Evolutionary conservation across 1,140 invertebrate species (phyloP).

Genomic region (Leptopilina boulardi): DNA sequence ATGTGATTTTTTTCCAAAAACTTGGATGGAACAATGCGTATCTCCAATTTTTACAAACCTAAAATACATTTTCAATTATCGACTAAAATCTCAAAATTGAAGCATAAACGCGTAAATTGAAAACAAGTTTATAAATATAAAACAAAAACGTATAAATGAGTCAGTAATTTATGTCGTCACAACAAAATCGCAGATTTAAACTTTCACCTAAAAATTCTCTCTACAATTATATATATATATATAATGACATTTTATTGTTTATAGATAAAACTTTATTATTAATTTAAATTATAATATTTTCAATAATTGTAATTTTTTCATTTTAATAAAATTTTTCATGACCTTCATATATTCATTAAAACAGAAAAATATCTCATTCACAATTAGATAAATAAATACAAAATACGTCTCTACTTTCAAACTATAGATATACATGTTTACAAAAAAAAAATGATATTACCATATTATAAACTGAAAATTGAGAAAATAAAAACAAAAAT

Average conservation of each 20-base stretch:
- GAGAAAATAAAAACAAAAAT: slow-evolving; percentile 1
- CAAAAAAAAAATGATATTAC: background rate
- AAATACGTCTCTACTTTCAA: background rate
- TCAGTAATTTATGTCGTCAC: slow-evolving; percentile 39
- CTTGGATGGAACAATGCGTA: slow-evolving; percentile 79
- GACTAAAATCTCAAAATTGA: slow-evolving; percentile 4
- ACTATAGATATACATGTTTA: background rate
- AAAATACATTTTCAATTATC: slow-evolving; percentile 8
- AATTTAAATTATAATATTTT: too few relatives aligned
- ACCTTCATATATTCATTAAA: too few relatives aligned
- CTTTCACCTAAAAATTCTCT: background rate
- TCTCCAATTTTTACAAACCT: slow-evolving; percentile 80
- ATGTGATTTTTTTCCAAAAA: slow-evolving; percentile 78
- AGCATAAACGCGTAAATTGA: background rate
- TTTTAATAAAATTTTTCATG: too few relatives aligned
- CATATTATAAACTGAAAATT: background rate
- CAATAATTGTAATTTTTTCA: too few relatives aligned
- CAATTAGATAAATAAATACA: background rate
- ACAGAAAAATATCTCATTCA: background rate
- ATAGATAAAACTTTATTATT: too few relatives aligned
- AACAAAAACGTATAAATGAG: background rate
- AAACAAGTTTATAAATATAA: background rate
- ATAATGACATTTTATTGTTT: too few relatives aligned
- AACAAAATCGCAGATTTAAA: background rate
- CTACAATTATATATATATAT: too few relatives aligned